Percentiles rank a stretch among this genome's conserved stretches.
Conservation (phyloP, 2,113 vertebrate genomes). For the Scytalopus superciliaris region DNA sequence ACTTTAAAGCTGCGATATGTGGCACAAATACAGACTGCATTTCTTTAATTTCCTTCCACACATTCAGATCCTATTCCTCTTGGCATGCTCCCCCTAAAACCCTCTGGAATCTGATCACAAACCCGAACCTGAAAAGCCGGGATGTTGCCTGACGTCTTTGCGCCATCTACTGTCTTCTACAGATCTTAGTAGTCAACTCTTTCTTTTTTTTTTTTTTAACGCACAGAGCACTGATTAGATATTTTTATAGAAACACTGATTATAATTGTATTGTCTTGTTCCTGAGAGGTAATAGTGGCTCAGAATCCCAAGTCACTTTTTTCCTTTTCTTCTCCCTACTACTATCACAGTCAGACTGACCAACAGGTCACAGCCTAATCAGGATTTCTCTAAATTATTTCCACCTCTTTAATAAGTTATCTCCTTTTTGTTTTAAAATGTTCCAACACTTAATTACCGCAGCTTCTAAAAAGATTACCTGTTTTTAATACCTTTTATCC, state of each 20-base stretch:
- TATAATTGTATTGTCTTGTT: neutral
- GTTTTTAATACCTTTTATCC: neutral
- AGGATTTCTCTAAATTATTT: neutral
- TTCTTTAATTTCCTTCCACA: neutral
- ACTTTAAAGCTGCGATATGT: neutral
- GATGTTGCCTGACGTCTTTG: neutral
- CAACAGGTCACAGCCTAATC: neutral
- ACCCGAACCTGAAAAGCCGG: accelerated
- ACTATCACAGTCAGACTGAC: neutral
- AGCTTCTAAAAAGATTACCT: neutral
- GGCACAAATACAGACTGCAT: neutral
- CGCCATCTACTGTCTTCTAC: slow-evolving; percentile 4
- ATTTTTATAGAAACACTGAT: neutral
- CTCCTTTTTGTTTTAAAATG: neutral
- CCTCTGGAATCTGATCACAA: neutral
- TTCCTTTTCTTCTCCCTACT: neutral
- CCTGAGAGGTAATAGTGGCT: neutral
- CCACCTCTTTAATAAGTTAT: neutral
- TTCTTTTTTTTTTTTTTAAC: neutral
- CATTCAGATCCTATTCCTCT: neutral
- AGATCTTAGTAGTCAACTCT: neutral
- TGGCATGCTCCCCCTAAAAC: neutral
- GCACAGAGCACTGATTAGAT: neutral
- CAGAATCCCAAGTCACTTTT: neutral
- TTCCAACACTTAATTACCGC: neutral